These are phyloP conservation scores for Lysandra coridon DNA, from an alignment of 2,888 invertebrate species.

Conservation along the genomic window DNA sequence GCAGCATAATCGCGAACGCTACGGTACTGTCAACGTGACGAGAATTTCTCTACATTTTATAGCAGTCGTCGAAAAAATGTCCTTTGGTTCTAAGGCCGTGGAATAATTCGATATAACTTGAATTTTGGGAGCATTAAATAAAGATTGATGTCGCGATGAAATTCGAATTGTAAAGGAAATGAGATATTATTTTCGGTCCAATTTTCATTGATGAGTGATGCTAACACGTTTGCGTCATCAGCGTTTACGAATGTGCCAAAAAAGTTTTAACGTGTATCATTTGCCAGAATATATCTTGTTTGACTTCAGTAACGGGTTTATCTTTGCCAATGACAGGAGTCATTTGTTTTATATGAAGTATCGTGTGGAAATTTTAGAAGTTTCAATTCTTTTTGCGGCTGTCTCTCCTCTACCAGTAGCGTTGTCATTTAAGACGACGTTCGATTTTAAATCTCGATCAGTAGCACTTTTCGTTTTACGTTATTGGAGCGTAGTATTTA, in stretches of 20 bases:
- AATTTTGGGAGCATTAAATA: not conserved
- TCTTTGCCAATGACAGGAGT: constrained; percentile 7
- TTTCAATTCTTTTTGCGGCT: not conserved
- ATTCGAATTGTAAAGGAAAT: not conserved
- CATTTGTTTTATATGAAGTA: not conserved
- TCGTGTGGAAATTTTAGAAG: not conserved
- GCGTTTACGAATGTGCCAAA: constrained; percentile 15
- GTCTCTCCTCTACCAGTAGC: too few relatives aligned
- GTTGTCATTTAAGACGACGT: not conserved
- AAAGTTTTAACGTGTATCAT: constrained; percentile 11
- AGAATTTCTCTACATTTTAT: constrained; percentile 16
- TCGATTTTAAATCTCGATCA: not conserved
- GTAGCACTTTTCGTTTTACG: not conserved
- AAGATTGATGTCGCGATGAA: not conserved
- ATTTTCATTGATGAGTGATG: not conserved
- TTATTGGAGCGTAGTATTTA: not conserved
- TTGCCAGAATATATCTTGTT: constrained; percentile 1
- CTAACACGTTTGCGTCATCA: constrained; percentile 17
- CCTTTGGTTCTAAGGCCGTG: not conserved
- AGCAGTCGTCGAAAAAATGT: not conserved
- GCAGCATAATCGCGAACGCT: constrained; percentile 14
- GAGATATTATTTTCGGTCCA: not conserved
- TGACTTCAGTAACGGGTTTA: constrained; percentile 8
- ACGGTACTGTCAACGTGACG: constrained; percentile 11
- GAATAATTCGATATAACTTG: not conserved